Evolutionary conservation across 2,797 vertebrate species (phyloP).

Genomic region (Tenualosa ilisha): DNA sequence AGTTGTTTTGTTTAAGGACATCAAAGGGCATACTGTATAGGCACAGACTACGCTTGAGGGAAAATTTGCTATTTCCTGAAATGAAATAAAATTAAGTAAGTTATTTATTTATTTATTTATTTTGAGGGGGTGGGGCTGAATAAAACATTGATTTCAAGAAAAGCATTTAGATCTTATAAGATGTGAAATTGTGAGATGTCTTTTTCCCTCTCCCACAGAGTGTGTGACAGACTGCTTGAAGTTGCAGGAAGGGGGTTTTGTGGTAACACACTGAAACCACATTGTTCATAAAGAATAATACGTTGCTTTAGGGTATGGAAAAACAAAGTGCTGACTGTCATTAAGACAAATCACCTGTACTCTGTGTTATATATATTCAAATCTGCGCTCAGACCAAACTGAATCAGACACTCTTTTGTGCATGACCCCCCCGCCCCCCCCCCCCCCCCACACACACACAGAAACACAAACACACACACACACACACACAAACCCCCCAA

Average conservation of each 20-base stretch:
- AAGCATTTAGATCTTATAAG: neutral
- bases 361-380: conserved; percentile 36
- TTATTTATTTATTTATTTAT: neutral
- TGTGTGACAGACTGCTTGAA: conserved; percentile 11
- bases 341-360: conserved; percentile 49
- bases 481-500: neutral
- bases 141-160: neutral
- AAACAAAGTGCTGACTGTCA: conserved; percentile 46
- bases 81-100: neutral
- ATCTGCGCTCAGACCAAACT: conserved; percentile 34
- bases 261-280: neutral
- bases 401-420: conserved; percentile 33
- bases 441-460: neutral
- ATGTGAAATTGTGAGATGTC: neutral
- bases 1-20: conserved; percentile 27
- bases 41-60: neutral
- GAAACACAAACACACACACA: neutral
- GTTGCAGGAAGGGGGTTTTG: conserved; percentile 1
- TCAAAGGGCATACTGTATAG: neutral
- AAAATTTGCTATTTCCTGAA: neutral
- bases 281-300: conserved; percentile 43
- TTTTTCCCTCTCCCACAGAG: neutral
- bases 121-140: neutral
- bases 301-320: conserved; percentile 46
- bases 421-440: conserved; percentile 9